Evolutionary conservation across 2,888 invertebrate species (phyloP).

Genomic region (Megastigmus dorsalis): DNA sequence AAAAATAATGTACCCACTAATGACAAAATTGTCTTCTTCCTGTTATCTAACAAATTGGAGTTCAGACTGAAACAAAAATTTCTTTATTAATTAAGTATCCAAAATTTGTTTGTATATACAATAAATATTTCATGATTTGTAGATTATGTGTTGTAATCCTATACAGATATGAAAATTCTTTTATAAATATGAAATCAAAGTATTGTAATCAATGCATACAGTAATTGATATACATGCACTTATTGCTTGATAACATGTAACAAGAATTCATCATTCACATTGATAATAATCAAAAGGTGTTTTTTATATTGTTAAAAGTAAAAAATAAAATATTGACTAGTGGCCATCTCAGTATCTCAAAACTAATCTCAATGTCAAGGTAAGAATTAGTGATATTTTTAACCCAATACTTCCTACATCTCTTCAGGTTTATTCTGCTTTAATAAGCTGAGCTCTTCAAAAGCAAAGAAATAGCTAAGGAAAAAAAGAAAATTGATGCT

Average conservation of each 20-base stretch:
- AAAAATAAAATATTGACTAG: background rate
- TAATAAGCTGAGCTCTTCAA: background rate
- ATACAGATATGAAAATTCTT: no score
- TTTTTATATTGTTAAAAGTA: no score
- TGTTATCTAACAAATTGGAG: background rate
- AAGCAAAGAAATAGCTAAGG: no score
- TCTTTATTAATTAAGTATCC: background rate
- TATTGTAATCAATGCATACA: no score
- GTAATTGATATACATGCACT: no score
- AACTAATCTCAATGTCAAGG: conserved; percentile 49
- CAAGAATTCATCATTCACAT: background rate
- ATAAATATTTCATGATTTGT: no score
- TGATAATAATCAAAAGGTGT: background rate
- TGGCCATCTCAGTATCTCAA: background rate
- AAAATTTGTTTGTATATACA: no score
- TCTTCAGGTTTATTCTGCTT: background rate
- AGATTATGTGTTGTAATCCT: no score
- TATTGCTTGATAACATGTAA: background rate
- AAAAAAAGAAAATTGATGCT: no score
- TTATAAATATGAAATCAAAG: no score
- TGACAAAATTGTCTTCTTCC: conserved; percentile 29
- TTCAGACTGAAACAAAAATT: conserved; percentile 26
- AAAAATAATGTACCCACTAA: conserved; percentile 38
- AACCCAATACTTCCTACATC: conserved; percentile 3
- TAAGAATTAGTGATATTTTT: conserved; percentile 43